Conservation (phyloP, 2,797 vertebrate species). For the Lacerta agilis region DNA sequence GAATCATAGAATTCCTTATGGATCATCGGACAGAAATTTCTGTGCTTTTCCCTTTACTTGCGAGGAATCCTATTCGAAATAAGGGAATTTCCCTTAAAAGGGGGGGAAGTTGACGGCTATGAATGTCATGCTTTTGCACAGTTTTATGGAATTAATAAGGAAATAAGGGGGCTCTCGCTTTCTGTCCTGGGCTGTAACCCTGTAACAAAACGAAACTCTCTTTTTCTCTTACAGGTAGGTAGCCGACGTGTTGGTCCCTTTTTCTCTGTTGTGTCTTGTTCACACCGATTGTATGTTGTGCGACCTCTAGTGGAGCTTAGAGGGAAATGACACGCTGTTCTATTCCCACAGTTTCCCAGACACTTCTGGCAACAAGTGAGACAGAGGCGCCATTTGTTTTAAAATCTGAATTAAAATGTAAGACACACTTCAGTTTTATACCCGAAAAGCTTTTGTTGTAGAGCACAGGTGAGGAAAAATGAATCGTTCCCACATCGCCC, state of each 20-base stretch:
- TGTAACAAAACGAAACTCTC: too few relatives aligned
- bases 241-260: too few relatives aligned
- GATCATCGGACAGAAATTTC: background rate
- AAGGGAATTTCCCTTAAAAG: too few relatives aligned
- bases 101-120: too few relatives aligned
- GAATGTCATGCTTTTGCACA: background rate
- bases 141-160: background rate
- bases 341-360: background rate
- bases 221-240: background rate
- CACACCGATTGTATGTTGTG: background rate
- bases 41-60: background rate
- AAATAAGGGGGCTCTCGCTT: background rate
- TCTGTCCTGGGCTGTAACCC: background rate
- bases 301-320: slow-evolving; percentile 5
- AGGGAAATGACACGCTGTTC: background rate
- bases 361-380: background rate
- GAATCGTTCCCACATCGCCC: too few relatives aligned
- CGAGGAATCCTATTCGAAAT: too few relatives aligned
- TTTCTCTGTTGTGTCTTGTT: background rate
- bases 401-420: background rate
- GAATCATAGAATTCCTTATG: too few relatives aligned
- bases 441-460: background rate
- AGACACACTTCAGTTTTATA: background rate
- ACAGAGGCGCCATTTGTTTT: background rate
- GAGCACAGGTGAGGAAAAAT: background rate